Percentiles rank a stretch among this genome's conserved stretches.
Conservation (phyloP, 2,797 vertebrate species). For the Astyanax mexicanus region DNA sequence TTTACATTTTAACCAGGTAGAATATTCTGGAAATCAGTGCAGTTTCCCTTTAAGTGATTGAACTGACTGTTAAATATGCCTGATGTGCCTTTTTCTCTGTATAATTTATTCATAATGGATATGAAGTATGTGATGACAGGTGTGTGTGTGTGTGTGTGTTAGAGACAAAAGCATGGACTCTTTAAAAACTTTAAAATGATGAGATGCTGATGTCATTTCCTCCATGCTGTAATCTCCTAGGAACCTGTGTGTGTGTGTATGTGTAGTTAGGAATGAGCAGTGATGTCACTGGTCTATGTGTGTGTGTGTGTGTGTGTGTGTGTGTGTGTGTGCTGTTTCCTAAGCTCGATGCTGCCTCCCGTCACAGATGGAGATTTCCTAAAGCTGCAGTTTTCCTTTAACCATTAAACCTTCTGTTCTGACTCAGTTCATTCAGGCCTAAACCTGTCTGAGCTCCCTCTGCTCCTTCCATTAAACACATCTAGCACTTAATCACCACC, state of each 20-base stretch:
- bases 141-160: no score
- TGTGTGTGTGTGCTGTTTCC: not conserved
- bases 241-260: not conserved
- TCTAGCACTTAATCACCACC: no score
- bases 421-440: no score
- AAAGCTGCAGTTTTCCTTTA: no score
- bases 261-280: not conserved
- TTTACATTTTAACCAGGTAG: no score
- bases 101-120: no score
- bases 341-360: not conserved
- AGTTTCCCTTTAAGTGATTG: no score
- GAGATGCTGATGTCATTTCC: constrained; percentile 37
- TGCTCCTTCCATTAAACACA: no score
- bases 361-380: not conserved
- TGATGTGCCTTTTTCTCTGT: no score
- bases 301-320: not conserved
- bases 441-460: no score
- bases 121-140: no score
- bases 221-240: constrained; percentile 28
- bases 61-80: not conserved
- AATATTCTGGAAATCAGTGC: not conserved
- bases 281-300: constrained; percentile 5
- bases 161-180: not conserved
- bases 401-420: no score
- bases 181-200: not conserved